Conservation (phyloP, 2,113 vertebrate genomes). For the Oceanites oceanicus region DNA sequence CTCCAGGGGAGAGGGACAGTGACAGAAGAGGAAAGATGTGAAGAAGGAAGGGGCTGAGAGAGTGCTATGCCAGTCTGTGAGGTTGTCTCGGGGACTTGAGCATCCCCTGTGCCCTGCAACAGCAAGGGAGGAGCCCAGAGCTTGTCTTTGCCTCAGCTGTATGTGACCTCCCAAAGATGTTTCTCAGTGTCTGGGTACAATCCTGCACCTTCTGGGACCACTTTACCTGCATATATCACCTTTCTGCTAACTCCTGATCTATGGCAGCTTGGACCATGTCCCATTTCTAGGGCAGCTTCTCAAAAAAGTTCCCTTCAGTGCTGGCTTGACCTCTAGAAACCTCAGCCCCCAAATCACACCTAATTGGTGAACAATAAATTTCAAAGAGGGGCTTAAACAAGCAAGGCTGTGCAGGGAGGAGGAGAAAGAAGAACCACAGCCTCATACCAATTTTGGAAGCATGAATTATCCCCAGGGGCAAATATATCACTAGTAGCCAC, state of each 20-base stretch:
- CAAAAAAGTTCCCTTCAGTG: not conserved
- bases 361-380: rapidly evolving
- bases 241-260: not conserved
- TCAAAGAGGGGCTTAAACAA: not conserved
- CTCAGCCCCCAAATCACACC: not conserved
- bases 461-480: not conserved
- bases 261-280: not conserved
- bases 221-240: not conserved
- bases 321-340: not conserved
- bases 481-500: not conserved
- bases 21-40: not conserved
- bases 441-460: not conserved
- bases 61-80: not conserved
- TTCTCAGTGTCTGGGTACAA: not conserved
- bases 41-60: not conserved
- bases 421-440: not conserved
- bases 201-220: not conserved
- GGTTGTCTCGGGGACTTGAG: not conserved
- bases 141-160: not conserved
- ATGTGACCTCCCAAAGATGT: not conserved
- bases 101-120: not conserved
- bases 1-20: not conserved
- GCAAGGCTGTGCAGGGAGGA: not conserved
- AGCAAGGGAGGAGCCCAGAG: not conserved
- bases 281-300: not conserved